phyloP scores from a whole-genome alignment of 2,113 vertebrate genomes.

The Menura novaehollandiae region DNA sequence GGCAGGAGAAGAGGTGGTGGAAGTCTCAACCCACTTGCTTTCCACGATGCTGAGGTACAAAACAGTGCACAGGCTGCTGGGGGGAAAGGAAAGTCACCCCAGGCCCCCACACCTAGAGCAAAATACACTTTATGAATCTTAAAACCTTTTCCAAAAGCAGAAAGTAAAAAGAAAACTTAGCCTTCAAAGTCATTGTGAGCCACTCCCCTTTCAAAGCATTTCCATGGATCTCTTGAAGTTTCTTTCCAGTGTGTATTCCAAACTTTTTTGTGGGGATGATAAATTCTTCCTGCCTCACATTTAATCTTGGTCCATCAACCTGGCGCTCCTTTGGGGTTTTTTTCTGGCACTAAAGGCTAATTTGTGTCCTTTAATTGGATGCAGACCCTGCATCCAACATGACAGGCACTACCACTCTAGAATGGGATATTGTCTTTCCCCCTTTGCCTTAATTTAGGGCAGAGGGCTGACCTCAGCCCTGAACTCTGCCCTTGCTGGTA shows the following conservation, averaged over 20 bases:
- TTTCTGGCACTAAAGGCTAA: neutral
- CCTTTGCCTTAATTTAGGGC: slow-evolving; percentile 14
- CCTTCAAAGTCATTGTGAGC: slow-evolving; percentile 32
- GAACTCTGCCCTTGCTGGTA: neutral
- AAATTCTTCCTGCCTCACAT: slow-evolving; percentile 28
- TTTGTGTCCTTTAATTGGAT: slow-evolving; percentile 32
- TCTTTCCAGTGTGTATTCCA: slow-evolving; percentile 30
- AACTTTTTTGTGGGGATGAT: slow-evolving; percentile 28
- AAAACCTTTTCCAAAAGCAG: neutral
- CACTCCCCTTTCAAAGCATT: slow-evolving; percentile 33
- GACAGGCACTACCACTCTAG: slow-evolving; percentile 2
- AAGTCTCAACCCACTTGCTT: neutral
- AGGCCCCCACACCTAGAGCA: neutral
- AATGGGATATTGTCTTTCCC: slow-evolving; percentile 17
- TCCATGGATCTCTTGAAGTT: slow-evolving; percentile 35
- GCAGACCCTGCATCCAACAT: neutral
- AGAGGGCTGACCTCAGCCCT: neutral
- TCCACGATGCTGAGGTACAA: neutral
- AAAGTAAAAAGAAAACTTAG: neutral
- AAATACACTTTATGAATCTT: neutral
- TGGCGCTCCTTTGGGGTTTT: neutral
- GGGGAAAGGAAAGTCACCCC: neutral
- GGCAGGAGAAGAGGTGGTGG: neutral
- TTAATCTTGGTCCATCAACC: slow-evolving; percentile 32
- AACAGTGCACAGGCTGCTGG: no score